Percentiles rank a stretch among this genome's conserved stretches.
phyloP scores from a whole-genome alignment of 1,140 invertebrate genomes.

The Drosophila pachea region DNA sequence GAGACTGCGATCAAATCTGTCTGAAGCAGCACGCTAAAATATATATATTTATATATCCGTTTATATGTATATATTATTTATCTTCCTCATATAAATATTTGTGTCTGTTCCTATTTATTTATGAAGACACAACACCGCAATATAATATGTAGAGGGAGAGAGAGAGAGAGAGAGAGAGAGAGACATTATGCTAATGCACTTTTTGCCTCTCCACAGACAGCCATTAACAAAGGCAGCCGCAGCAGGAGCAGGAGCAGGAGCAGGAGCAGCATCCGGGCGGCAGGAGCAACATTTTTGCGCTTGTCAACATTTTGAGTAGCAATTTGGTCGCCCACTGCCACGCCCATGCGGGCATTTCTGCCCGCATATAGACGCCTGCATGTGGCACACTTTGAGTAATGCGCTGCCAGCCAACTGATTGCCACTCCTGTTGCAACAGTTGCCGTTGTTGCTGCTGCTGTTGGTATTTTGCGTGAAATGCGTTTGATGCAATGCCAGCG shows the following conservation, averaged over 20 bases:
- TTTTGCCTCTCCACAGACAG: background rate
- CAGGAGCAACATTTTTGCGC: conserved; percentile 27
- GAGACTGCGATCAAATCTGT: too few species aligned
- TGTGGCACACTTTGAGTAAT: conserved; percentile 42
- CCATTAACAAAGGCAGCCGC: conserved; percentile 9
- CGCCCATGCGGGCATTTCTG: conserved; percentile 3
- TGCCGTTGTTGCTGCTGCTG: conserved; percentile 13
- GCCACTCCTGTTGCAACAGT: conserved; percentile 30
- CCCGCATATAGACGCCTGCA: conserved; percentile 18
- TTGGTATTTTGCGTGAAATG: conserved; percentile 25
- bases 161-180: background rate
- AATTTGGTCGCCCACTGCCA: conserved; percentile 31
- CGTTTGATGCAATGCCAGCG: conserved; percentile 15
- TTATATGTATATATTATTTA: too few species aligned
- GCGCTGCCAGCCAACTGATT: conserved; percentile 32
- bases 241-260: background rate
- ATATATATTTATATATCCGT: too few species aligned
- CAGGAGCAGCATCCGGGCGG: background rate
- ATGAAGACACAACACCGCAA: too few species aligned
- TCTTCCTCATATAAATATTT: too few species aligned
- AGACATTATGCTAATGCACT: too few species aligned
- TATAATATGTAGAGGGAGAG: too few species aligned
- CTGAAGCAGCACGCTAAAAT: too few species aligned
- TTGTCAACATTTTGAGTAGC: conserved; percentile 49
- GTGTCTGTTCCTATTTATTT: too few species aligned